phyloP scores from a whole-genome alignment of 2,113 vertebrate genomes.

The Etheostoma spectabile region DNA sequence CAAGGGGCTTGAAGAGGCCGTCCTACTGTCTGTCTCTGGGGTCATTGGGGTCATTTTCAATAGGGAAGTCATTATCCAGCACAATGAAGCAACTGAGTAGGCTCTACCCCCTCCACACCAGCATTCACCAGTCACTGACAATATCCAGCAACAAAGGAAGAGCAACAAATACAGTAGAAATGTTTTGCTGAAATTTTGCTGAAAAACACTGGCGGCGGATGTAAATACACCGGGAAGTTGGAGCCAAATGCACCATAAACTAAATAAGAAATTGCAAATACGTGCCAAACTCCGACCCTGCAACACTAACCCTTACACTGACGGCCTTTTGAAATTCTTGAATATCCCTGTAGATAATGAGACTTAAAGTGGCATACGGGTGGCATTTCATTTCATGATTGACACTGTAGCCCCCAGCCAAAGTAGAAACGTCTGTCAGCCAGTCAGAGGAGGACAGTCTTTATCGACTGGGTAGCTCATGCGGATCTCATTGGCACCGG shows the following conservation, averaged over 20 bases:
- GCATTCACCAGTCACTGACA: conserved; percentile 37
- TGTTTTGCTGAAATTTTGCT: background rate
- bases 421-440: conserved; percentile 32
- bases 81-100: conserved; percentile 75
- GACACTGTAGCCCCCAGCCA: conserved; percentile 26
- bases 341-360: conserved; percentile 11
- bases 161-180: conserved; percentile 19
- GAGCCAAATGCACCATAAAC: background rate
- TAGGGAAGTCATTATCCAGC: conserved; percentile 79
- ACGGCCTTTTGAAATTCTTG: conserved; percentile 5
- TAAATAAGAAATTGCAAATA: conserved; percentile 10
- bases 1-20: conserved; percentile 51
- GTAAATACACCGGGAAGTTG: background rate
- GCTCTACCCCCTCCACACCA: conserved; percentile 30
- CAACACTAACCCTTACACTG: background rate
- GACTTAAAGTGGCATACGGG: conserved; percentile 20
- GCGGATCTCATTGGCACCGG: conserved; percentile 47
- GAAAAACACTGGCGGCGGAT: background rate
- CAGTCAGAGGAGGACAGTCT: conserved; percentile 38
- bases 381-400: conserved; percentile 45
- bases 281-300: background rate
- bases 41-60: conserved; percentile 73
- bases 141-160: conserved; percentile 39
- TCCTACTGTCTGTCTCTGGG: conserved; percentile 78
- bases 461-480: conserved; percentile 48